Percentiles rank a stretch among this genome's conserved stretches.
These are phyloP conservation scores for Phania funesta DNA, from an alignment of 2,888 invertebrate species.

Conservation along the genomic window DNA sequence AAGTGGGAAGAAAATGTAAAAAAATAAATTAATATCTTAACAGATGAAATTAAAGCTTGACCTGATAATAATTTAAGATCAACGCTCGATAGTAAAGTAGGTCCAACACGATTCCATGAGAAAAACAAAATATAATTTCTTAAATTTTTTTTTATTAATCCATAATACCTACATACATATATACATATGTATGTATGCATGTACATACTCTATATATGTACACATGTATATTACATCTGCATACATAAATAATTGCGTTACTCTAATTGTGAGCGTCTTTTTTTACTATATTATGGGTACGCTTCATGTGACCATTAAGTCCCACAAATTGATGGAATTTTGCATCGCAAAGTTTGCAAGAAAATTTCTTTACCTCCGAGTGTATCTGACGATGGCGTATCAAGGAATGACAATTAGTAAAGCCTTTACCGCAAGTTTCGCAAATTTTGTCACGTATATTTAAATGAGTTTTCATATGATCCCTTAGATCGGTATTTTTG, in stretches of 20 bases:
- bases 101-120: too few relatives aligned
- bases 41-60: too few relatives aligned
- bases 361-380: slow-evolving; percentile 75
- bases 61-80: too few relatives aligned
- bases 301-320: slow-evolving; percentile 76
- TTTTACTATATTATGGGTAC: slow-evolving; percentile 73
- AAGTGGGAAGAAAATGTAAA: too few relatives aligned
- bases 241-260: neutral
- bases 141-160: too few relatives aligned
- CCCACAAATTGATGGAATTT: slow-evolving; percentile 76
- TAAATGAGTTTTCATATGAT: slow-evolving; percentile 75
- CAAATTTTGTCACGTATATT: slow-evolving; percentile 77
- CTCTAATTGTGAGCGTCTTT: slow-evolving; percentile 39
- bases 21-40: too few relatives aligned
- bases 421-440: slow-evolving; percentile 75
- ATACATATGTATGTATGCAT: neutral
- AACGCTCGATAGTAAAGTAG: too few relatives aligned
- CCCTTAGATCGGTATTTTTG: slow-evolving; percentile 72
- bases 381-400: slow-evolving; percentile 76
- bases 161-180: too few relatives aligned
- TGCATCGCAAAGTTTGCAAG: slow-evolving; percentile 74
- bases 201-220: neutral
- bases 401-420: slow-evolving; percentile 74
- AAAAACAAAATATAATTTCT: too few relatives aligned
- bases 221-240: neutral